Evolutionary conservation across 2,797 vertebrate species (phyloP).

Genomic region (Pseudochromis fuscus): DNA sequence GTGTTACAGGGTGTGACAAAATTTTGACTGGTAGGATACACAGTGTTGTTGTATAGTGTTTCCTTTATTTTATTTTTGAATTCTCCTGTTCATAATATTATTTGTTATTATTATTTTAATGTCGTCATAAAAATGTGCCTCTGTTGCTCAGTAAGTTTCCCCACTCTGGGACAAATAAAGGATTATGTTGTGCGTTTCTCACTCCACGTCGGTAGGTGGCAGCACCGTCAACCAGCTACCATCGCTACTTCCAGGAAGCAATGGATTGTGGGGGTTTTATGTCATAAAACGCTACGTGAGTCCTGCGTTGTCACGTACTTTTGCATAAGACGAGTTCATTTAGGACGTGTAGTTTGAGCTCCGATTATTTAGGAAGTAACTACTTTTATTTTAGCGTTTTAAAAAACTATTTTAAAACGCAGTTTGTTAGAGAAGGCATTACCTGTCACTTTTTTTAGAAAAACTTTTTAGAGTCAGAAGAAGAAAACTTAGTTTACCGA

Average conservation of each 20-base stretch:
- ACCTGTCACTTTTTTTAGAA: fast-evolving
- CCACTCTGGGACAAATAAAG: too few species aligned
- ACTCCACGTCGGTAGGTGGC: constrained; percentile 52
- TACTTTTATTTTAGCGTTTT: fast-evolving
- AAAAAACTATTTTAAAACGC: fast-evolving
- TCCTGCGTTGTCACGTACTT: background rate
- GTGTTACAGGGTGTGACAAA: too few species aligned
- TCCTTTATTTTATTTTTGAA: too few species aligned
- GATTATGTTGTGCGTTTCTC: background rate
- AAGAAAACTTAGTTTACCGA: fast-evolving
- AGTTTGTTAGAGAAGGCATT: background rate
- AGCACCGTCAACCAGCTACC: background rate
- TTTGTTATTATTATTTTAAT: too few species aligned
- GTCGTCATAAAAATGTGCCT: too few species aligned
- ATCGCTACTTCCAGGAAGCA: background rate
- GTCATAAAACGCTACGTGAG: constrained; percentile 41
- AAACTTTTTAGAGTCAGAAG: background rate
- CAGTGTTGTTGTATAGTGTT: too few species aligned
- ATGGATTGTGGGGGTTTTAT: constrained; percentile 58
- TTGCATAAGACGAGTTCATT: fast-evolving
- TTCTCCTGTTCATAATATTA: too few species aligned
- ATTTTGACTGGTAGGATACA: too few species aligned
- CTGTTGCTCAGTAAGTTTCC: too few species aligned
- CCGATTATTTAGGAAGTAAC: fast-evolving
- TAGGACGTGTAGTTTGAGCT: fast-evolving